Evolutionary conservation across 2,113 vertebrate species (phyloP).

Genomic region (Eclectus roratus): DNA sequence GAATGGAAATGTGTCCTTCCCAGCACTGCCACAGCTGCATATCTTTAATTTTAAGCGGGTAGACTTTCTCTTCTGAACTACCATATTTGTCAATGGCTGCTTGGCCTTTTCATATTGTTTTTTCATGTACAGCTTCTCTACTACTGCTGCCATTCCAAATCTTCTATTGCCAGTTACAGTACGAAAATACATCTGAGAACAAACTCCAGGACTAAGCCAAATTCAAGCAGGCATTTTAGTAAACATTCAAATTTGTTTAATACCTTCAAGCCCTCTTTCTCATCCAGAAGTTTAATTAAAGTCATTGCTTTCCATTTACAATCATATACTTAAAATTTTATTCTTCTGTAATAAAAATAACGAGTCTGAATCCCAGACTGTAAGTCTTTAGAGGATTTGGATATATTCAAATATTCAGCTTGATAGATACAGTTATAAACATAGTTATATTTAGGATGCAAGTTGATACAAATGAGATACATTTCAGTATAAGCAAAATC

Average conservation of each 20-base stretch:
- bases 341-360: conserved; percentile 29
- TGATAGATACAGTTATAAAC: background rate
- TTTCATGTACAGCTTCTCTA: background rate
- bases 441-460: background rate
- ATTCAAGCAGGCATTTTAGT: conserved; percentile 30
- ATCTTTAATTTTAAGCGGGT: conserved; percentile 25
- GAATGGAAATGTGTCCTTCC: background rate
- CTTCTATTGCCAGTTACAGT: background rate
- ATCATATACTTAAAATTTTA: conserved; percentile 28
- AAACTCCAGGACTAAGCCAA: conserved; percentile 23
- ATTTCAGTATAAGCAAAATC: background rate
- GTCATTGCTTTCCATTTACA: conserved; percentile 34
- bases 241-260: conserved; percentile 50
- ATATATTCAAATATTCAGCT: background rate
- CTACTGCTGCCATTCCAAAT: background rate
- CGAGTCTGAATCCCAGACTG: background rate
- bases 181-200: conserved; percentile 22
- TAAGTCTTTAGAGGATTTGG: background rate
- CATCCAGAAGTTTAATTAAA: conserved; percentile 62
- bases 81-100: background rate
- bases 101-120: background rate
- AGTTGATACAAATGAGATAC: background rate
- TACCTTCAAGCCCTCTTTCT: conserved; percentile 9
- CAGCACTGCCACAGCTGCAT: background rate
- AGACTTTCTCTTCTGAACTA: background rate